Conservation (phyloP, 1,140 invertebrate species). For the Psix sp. region DNA sequence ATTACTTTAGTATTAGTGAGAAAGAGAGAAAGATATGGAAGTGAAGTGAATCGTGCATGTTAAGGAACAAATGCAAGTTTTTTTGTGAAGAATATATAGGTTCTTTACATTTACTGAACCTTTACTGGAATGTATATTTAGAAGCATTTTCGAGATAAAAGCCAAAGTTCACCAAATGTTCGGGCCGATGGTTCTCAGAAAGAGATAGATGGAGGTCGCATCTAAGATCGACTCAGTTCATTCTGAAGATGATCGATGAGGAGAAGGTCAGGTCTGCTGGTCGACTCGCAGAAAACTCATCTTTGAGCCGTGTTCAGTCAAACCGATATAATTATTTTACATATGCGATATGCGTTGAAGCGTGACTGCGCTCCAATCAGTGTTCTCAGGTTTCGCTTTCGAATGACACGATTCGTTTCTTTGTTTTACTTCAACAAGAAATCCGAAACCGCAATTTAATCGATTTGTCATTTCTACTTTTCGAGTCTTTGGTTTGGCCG, state of each 20-base stretch:
- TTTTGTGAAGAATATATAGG: no score
- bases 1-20: no score
- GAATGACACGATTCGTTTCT: constrained; percentile 53
- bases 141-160: not conserved
- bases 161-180: no score
- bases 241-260: constrained; percentile 75
- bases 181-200: no score
- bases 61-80: no score
- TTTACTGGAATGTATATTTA: no score
- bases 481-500: constrained; percentile 10
- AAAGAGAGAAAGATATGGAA: no score
- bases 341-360: constrained; percentile 62
- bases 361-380: constrained; percentile 61
- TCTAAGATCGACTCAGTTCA: constrained; percentile 66
- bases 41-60: no score
- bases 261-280: constrained; percentile 69
- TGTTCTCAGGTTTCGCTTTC: constrained; percentile 47
- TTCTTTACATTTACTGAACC: no score
- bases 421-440: constrained; percentile 37
- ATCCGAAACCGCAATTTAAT: constrained; percentile 53
- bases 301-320: constrained; percentile 68
- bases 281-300: constrained; percentile 68
- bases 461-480: constrained; percentile 50
- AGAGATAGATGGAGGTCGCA: constrained; percentile 60
- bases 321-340: constrained; percentile 76